These are phyloP conservation scores for Teleogryllus oceanicus DNA, from an alignment of 2,888 invertebrate species.

Conservation along the genomic window DNA sequence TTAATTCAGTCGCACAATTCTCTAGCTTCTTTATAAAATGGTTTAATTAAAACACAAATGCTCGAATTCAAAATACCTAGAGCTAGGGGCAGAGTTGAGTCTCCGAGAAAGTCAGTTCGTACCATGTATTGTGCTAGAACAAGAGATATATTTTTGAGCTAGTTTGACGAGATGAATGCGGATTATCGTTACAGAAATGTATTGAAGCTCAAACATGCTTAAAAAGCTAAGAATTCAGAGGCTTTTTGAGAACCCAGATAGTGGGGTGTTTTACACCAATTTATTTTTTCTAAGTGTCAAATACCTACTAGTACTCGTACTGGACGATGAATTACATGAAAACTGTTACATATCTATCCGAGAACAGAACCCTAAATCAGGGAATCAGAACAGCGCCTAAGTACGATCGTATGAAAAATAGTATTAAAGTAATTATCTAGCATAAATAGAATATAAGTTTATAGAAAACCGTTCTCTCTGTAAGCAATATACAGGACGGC, in stretches of 20 bases:
- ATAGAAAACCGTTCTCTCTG: neutral
- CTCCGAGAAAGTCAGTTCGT: neutral
- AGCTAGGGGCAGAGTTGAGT: neutral
- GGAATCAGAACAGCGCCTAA: neutral
- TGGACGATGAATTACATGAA: neutral
- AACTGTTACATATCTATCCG: constrained; percentile 18
- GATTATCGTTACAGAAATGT: neutral
- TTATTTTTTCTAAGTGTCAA: constrained; percentile 18
- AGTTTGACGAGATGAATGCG: neutral
- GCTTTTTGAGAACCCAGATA: constrained; percentile 18
- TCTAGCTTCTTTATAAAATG: too few species aligned
- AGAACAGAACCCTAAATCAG: neutral
- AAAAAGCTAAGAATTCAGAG: neutral
- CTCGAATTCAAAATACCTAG: too few species aligned
- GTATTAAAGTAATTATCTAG: neutral
- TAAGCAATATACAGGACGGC: neutral
- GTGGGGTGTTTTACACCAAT: constrained; percentile 18
- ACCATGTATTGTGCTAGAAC: neutral
- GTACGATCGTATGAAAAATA: neutral
- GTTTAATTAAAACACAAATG: too few species aligned
- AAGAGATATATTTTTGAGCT: neutral
- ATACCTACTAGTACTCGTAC: constrained; percentile 18
- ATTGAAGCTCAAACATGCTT: constrained; percentile 1
- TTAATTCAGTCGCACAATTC: neutral
- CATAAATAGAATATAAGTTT: neutral